Percentiles rank a stretch among this genome's conserved stretches.
These are phyloP conservation scores for Anguilla obscura DNA, from an alignment of 2,797 vertebrate genomes.

Conservation along the genomic window DNA sequence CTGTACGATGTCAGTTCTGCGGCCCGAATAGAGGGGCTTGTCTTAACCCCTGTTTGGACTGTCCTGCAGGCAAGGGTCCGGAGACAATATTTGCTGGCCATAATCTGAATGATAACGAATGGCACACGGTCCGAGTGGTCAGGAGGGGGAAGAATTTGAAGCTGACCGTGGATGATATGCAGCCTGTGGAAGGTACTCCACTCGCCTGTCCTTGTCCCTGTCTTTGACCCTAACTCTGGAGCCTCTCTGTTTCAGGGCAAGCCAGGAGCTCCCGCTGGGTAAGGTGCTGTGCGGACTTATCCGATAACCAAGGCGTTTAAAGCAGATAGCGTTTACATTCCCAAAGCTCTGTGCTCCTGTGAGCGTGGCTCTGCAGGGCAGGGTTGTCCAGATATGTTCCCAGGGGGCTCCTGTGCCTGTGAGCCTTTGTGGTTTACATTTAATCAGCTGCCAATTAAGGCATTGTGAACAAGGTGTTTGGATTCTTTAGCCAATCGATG, in stretches of 20 bases:
- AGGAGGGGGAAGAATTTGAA: slow-evolving; percentile 96
- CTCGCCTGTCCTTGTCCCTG: slow-evolving; percentile 21
- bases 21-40: slow-evolving; percentile 21
- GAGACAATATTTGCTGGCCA: slow-evolving; percentile 98
- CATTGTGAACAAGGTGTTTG: not conserved
- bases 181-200: slow-evolving; percentile 87
- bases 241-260: slow-evolving; percentile 2
- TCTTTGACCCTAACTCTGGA: slow-evolving; percentile 11
- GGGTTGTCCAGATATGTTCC: no score
- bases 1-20: slow-evolving; percentile 32
- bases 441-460: not conserved
- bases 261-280: not conserved
- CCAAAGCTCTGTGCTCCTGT: not conserved
- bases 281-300: not conserved
- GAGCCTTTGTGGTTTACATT: not conserved
- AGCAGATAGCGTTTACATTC: not conserved
- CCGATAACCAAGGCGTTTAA: no score
- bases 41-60: slow-evolving; percentile 86
- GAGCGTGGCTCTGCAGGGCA: no score
- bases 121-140: slow-evolving; percentile 98
- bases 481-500: not conserved
- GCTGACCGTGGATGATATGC: slow-evolving; percentile 94
- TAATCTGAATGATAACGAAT: slow-evolving; percentile 99
- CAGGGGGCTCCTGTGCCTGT: not conserved
- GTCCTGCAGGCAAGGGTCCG: slow-evolving; percentile 98